phyloP scores from a whole-genome alignment of 2,113 vertebrate genomes.

The Polypterus bichir region DNA sequence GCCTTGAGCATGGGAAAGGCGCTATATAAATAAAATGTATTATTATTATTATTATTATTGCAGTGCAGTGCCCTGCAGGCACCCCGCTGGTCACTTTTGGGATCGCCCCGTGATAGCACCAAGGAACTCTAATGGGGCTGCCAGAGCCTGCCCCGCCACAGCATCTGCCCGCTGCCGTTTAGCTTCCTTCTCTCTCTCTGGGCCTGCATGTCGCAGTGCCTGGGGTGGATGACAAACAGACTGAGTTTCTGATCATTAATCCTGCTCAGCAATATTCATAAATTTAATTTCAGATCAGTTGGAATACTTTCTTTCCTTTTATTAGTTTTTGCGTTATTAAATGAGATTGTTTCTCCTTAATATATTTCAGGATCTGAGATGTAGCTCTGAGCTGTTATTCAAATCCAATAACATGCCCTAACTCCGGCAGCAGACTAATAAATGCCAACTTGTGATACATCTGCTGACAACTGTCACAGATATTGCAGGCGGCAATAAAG shows the following conservation, averaged over 20 bases:
- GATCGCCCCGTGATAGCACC: too few relatives aligned
- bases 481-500: constrained; percentile 72
- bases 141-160: too few relatives aligned
- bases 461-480: constrained; percentile 72
- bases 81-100: too few relatives aligned
- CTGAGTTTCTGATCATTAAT: constrained; percentile 76
- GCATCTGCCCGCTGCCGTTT: neutral
- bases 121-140: too few relatives aligned
- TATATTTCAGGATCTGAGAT: constrained; percentile 87
- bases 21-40: too few relatives aligned
- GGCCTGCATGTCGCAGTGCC: neutral
- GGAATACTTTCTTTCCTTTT: constrained; percentile 76
- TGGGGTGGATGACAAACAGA: constrained; percentile 67
- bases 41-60: too few relatives aligned
- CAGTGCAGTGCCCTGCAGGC: too few relatives aligned
- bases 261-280: constrained; percentile 94
- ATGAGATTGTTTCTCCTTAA: constrained; percentile 99
- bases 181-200: neutral
- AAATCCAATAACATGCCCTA: constrained; percentile 99
- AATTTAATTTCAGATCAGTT: constrained; percentile 96
- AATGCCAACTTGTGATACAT: constrained; percentile 95
- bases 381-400: constrained; percentile 95
- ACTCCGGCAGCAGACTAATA: constrained; percentile 96
- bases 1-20: too few relatives aligned
- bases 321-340: constrained; percentile 99